phyloP scores from a whole-genome alignment of 2,113 vertebrate genomes.

The Oreochromis tanganicae region DNA sequence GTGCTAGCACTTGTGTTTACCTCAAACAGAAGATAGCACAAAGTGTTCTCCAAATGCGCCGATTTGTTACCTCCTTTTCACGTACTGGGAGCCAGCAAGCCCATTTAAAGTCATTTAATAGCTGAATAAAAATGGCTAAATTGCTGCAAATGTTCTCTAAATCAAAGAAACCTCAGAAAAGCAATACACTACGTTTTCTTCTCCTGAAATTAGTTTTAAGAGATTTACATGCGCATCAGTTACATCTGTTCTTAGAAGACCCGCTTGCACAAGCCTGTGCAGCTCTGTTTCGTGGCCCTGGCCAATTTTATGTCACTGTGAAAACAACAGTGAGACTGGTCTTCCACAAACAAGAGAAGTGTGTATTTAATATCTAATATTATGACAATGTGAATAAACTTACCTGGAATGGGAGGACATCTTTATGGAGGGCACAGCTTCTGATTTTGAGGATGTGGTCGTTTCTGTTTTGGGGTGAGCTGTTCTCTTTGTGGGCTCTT shows the following conservation, averaged over 20 bases:
- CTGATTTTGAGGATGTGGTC: not conserved
- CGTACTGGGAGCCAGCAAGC: not conserved
- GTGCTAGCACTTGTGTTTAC: slow-evolving; percentile 35
- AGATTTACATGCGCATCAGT: not conserved
- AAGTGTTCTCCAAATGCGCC: slow-evolving; percentile 2
- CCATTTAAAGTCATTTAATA: not conserved
- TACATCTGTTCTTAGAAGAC: not conserved
- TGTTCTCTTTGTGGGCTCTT: not conserved
- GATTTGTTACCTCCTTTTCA: not conserved
- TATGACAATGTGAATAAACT: not conserved
- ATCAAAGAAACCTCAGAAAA: not conserved
- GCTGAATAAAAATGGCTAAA: not conserved
- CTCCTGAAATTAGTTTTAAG: not conserved
- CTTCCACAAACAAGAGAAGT: not conserved
- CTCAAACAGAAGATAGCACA: slow-evolving; percentile 8
- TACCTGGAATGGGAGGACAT: slow-evolving; percentile 39
- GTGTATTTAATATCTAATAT: not conserved
- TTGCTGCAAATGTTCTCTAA: not conserved
- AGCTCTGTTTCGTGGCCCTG: not conserved
- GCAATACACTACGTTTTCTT: not conserved
- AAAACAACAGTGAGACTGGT: not conserved
- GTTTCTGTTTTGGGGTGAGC: not conserved
- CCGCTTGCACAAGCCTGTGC: not conserved
- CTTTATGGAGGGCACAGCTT: slow-evolving; percentile 4
- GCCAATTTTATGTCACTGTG: not conserved